Base-by-base conservation (phyloP, 1,140 invertebrate genomes). In the Pantala flavescens region DNA sequence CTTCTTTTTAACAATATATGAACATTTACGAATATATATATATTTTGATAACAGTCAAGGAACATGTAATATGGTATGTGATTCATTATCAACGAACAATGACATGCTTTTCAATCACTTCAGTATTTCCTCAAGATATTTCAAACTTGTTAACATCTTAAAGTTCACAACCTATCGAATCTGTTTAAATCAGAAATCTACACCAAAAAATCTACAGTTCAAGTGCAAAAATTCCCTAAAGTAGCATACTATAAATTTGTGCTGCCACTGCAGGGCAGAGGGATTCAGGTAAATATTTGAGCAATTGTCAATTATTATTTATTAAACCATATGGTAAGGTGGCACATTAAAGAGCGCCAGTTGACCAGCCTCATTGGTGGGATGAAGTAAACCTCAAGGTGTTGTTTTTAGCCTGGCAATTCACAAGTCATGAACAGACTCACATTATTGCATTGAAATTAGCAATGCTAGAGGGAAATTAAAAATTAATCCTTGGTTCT, bases 1-100 rank as follows among this genome's bases (percentile, higher is more conserved):
- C 49, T 21, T 63, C n/a, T 63, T 63, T 16, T 63, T 63, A 63
- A 63, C 49, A 63, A 63, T 63, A 14, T 63, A 63, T 63, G 49
- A 63, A 63, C n/a, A 63, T 63, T 63, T 63, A 63, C n/a, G 49
- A 63, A 63, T 63, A 63, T 63, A 63, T 49, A 49, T 63, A 63
- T 63, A 63, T 63, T 63, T 63, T 63, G 49, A 63, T 63, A 63
- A 63, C 49, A 63, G 49, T 63, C 49, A 63, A 63, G 49, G 49
- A 63, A 63, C 49, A 63, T 63, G n/a, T 63, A 63, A 63, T 63
- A 63, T 63, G 49, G 49, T 63, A 63, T 63, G 49, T 63, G 49
- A 63, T 63, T 63, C 49, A 63, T 63, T 63, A 63, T 63, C 49
- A 63, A 63, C n/a, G 12, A 63, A 63, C n/a, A 16, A 63, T 7